phyloP scores from a whole-genome alignment of 2,113 vertebrate species.

The Platichthys stellatus region DNA sequence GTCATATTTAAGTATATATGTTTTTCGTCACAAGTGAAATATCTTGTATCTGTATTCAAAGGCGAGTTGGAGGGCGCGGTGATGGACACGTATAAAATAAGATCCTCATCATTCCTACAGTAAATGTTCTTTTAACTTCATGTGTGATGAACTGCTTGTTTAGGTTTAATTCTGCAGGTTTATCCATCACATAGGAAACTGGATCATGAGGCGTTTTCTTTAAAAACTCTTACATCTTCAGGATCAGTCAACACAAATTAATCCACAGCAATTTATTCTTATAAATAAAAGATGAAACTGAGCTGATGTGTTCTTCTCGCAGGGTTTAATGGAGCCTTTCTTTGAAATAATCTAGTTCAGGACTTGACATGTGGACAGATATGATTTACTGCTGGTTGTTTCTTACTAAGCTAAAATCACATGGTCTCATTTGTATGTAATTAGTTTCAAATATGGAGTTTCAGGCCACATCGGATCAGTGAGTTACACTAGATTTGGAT shows the following conservation, averaged over 20 bases:
- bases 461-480: too few relatives aligned
- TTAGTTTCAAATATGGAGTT: too few relatives aligned
- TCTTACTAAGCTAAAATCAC: too few relatives aligned
- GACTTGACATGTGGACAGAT: too few relatives aligned
- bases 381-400: too few relatives aligned
- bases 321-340: too few relatives aligned
- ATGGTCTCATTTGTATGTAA: too few relatives aligned
- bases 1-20: background rate
- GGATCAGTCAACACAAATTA: conserved; percentile 5
- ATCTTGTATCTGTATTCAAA: too few relatives aligned
- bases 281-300: background rate
- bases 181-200: background rate
- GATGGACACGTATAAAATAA: background rate
- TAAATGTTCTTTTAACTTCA: conserved; percentile 1
- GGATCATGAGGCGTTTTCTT: background rate
- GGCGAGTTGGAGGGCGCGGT: background rate
- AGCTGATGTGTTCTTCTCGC: too few relatives aligned
- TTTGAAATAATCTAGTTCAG: too few relatives aligned
- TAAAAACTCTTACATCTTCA: background rate
- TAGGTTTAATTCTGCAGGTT: conserved; percentile 1
- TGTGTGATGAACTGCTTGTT: background rate
- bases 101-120: background rate
- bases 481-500: too few relatives aligned
- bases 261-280: background rate
- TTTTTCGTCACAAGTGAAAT: background rate